Conservation (phyloP, 1,140 invertebrate species). For the Pseudomyrmex concolor region DNA sequence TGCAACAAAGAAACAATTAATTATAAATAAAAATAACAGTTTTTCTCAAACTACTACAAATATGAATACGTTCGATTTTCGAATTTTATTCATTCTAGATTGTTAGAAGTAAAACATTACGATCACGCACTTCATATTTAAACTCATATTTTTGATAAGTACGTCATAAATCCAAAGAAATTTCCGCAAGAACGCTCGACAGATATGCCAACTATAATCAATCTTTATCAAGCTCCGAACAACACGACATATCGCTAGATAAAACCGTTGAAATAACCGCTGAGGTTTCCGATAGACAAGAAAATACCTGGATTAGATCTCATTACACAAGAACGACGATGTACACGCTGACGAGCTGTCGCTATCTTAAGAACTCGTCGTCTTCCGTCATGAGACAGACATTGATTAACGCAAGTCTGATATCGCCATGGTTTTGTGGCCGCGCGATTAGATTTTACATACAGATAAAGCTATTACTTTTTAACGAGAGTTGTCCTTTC, state of each 20-base stretch:
- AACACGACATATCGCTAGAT: conserved; percentile 4
- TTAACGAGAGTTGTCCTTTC: conserved; percentile 76
- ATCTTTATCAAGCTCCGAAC: not conserved
- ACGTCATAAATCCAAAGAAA: too few species aligned
- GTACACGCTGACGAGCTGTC: conserved; percentile 56
- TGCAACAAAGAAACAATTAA: conserved; percentile 73
- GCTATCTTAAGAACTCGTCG: conserved; percentile 30
- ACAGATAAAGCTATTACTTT: conserved; percentile 78
- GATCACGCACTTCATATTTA: not conserved
- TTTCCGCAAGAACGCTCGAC: not conserved
- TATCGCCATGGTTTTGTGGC: conserved; percentile 60
- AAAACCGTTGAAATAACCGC: conserved; percentile 12
- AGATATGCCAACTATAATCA: conserved; percentile 6
- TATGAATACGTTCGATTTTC: not conserved
- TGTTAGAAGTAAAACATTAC: not conserved
- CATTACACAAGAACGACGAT: conserved; percentile 59
- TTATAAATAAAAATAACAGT: not conserved
- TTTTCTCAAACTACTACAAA: not conserved
- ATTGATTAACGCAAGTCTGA: conserved; percentile 73
- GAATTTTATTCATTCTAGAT: not conserved
- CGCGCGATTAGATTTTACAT: conserved; percentile 80
- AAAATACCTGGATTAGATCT: conserved; percentile 65
- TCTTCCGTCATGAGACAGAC: conserved; percentile 46
- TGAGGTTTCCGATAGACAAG: conserved; percentile 14
- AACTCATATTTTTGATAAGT: too few species aligned